Conservation (phyloP, 2,113 vertebrate species). For the Toxotes chatareus region DNA sequence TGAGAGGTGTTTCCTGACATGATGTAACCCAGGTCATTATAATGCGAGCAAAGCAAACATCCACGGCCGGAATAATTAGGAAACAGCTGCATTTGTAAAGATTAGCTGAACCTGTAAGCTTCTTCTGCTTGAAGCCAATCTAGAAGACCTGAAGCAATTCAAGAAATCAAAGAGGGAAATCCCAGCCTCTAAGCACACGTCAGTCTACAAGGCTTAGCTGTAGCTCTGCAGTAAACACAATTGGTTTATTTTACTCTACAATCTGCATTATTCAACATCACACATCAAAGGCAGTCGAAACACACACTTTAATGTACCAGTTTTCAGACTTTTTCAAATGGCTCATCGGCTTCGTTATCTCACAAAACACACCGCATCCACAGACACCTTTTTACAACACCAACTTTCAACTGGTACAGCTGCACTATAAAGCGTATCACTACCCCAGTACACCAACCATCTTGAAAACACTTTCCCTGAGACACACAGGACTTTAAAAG, state of each 20-base stretch:
- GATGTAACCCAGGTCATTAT: constrained; percentile 39
- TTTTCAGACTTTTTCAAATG: constrained; percentile 10
- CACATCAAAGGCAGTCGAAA: constrained; percentile 53
- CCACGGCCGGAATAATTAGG: constrained; percentile 18
- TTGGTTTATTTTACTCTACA: constrained; percentile 33
- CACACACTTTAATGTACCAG: constrained; percentile 6
- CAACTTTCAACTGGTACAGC: constrained; percentile 7
- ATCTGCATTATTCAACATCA: constrained; percentile 44
- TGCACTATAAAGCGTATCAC: constrained; percentile 6
- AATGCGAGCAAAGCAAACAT: constrained; percentile 39
- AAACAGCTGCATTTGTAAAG: constrained; percentile 37
- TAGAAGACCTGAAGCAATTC: constrained; percentile 29
- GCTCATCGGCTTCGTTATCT: constrained; percentile 30
- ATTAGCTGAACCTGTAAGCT: constrained; percentile 43
- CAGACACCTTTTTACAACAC: constrained; percentile 17
- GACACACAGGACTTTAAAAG: constrained; percentile 32
- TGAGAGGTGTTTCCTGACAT: constrained; percentile 41
- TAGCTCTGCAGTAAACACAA: constrained; percentile 35
- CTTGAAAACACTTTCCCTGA: constrained; percentile 28
- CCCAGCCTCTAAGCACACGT: constrained; percentile 29
- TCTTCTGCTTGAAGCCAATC: constrained; percentile 29
- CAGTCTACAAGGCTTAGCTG: constrained; percentile 40
- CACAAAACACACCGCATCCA: constrained; percentile 27
- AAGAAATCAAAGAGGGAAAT: constrained; percentile 44
- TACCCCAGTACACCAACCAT: constrained; percentile 13